These are phyloP conservation scores for Australoheros scitulus DNA, from an alignment of 2,113 vertebrate species.

Conservation along the genomic window DNA sequence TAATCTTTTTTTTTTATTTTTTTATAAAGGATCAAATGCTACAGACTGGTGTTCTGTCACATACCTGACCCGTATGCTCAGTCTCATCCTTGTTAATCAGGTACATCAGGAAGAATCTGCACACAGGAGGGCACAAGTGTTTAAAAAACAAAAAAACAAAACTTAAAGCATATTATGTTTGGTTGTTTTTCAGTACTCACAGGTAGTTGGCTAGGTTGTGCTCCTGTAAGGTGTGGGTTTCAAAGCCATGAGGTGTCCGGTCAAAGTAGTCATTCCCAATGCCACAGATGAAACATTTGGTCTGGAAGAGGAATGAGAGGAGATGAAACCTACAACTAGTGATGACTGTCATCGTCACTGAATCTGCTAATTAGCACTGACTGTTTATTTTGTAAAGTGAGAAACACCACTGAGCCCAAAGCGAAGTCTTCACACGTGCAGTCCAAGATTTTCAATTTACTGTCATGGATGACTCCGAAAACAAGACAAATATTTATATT, in stretches of 20 bases:
- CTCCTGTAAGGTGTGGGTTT: constrained; percentile 98
- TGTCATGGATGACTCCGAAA: no score
- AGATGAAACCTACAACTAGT: neutral
- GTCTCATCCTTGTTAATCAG: constrained; percentile 99
- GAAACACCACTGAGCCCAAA: no score
- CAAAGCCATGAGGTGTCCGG: constrained; percentile 96
- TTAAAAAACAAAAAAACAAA: neutral
- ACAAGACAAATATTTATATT: no score
- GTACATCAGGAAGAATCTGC: constrained; percentile 99
- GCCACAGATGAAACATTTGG: constrained; percentile 99
- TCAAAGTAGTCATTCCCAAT: constrained; percentile 99
- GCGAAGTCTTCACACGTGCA: no score
- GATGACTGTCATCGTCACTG: neutral
- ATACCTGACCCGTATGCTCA: constrained; percentile 96
- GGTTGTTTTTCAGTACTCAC: constrained; percentile 83
- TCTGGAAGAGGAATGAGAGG: constrained; percentile 75
- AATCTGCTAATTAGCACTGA: no score
- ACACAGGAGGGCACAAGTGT: neutral
- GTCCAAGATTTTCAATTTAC: no score
- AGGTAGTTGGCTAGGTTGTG: constrained; percentile 99
- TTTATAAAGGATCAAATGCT: neutral
- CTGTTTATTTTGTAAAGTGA: no score
- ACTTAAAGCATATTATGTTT: neutral
- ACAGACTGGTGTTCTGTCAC: neutral
- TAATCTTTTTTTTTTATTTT: neutral